Percentiles rank a stretch among this genome's conserved stretches.
Evolutionary conservation across 2,797 vertebrate species (phyloP).

Genomic region (Trachurus trachurus): DNA sequence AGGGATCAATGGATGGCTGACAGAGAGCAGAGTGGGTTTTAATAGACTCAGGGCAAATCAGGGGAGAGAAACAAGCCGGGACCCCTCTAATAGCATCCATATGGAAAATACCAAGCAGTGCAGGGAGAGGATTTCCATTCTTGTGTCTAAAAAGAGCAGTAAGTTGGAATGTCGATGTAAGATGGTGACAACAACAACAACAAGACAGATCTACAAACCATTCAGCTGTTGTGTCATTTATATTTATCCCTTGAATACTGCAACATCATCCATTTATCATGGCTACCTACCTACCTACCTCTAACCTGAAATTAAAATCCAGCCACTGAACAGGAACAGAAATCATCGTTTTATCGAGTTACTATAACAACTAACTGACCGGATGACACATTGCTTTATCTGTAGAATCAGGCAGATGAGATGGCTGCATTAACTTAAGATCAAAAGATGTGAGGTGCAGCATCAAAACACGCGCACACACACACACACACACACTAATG

Average conservation of each 20-base stretch:
- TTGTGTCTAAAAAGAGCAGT: not conserved
- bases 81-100: conserved; percentile 57
- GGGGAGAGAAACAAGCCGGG: conserved; percentile 39
- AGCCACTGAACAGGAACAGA: not conserved
- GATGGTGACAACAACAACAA: not conserved
- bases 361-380: conserved; percentile 57
- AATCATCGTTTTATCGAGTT: conserved; percentile 26
- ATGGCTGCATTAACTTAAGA: conserved; percentile 23
- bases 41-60: conserved; percentile 45
- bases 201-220: not conserved
- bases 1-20: conserved; percentile 58
- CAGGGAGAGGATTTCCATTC: not conserved
- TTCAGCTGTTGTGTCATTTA: not conserved
- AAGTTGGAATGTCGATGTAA: not conserved
- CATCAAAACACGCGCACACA: conserved; percentile 3
- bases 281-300: conserved; percentile 5
- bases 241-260: not conserved
- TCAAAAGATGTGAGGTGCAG: conserved; percentile 29
- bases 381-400: not conserved
- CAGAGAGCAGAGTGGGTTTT: conserved; percentile 48
- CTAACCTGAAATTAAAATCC: conserved; percentile 2
- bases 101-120: conserved; percentile 40
- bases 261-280: not conserved
- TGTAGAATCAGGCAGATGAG: conserved; percentile 20
- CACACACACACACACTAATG: conserved; percentile 23